phyloP scores from a whole-genome alignment of 2,797 vertebrate species.

The Phrynocephalus guinanensis region DNA sequence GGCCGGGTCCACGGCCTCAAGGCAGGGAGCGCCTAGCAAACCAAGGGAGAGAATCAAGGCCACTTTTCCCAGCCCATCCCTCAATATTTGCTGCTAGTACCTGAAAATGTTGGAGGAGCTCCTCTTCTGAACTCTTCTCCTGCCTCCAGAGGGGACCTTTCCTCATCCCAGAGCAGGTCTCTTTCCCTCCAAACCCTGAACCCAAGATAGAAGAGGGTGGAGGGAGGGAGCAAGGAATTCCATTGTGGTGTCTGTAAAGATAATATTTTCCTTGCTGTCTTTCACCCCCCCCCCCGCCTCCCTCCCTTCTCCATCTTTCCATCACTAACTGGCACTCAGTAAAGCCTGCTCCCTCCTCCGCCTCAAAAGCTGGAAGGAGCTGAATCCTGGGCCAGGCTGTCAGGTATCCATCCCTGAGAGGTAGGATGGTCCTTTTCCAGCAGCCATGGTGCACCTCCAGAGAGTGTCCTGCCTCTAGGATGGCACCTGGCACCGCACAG shows the following conservation, averaged over 20 bases:
- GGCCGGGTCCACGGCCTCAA: not conserved
- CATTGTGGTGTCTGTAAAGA: constrained; percentile 2
- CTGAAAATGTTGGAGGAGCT: not conserved
- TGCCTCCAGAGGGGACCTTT: too few relatives aligned
- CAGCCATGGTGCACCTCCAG: not conserved
- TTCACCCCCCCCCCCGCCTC: not conserved
- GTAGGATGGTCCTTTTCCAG: not conserved
- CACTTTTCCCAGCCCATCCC: not conserved
- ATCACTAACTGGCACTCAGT: not conserved
- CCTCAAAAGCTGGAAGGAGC: too few relatives aligned
- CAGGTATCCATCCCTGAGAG: too few relatives aligned
- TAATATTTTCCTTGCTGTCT: not conserved
- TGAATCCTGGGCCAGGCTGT: not conserved
- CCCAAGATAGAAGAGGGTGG: not conserved
- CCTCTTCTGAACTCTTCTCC: not conserved
- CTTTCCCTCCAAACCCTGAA: not conserved
- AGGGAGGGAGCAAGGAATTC: not conserved
- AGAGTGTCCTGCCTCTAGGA: not conserved
- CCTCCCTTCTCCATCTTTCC: not conserved
- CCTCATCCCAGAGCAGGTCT: not conserved
- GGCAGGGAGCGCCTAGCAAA: not conserved
- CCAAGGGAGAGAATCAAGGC: not conserved
- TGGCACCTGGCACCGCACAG: not conserved
- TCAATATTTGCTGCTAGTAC: not conserved
- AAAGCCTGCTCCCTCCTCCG: not conserved